These are phyloP conservation scores for Sebastes umbrosus DNA, from an alignment of 2,797 vertebrate species.

Conservation along the genomic window DNA sequence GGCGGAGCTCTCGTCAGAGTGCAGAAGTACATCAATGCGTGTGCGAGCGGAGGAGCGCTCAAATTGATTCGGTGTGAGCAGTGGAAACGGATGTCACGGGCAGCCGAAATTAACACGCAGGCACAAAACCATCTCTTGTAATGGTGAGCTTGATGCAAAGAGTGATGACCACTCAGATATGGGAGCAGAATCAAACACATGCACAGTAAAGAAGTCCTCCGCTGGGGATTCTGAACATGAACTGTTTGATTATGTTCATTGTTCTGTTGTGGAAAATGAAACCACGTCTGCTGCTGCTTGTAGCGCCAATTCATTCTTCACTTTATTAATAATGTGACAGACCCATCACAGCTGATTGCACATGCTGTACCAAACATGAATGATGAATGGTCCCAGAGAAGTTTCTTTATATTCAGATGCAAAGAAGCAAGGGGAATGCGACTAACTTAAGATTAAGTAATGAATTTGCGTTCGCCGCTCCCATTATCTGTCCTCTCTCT, in stretches of 20 bases:
- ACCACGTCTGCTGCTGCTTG: not conserved
- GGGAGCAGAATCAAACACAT: not conserved
- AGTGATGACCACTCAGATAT: not conserved
- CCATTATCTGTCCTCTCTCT: constrained; percentile 13
- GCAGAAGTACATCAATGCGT: constrained; percentile 18
- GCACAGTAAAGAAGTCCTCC: not conserved
- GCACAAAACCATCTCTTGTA: constrained; percentile 5
- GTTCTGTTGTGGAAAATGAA: not conserved
- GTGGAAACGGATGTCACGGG: constrained; percentile 1
- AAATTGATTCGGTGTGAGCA: constrained; percentile 35
- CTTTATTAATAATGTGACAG: not conserved
- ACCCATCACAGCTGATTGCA: constrained; percentile 1
- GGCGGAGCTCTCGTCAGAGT: constrained; percentile 2
- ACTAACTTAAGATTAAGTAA: not conserved
- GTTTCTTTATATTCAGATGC: not conserved
- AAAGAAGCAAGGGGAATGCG: not conserved
- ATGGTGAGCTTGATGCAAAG: not conserved
- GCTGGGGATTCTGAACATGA: not conserved
- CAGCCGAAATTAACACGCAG: constrained; percentile 11
- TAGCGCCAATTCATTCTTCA: not conserved
- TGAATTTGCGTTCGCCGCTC: not conserved
- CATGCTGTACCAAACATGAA: not conserved
- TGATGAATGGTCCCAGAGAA: not conserved
- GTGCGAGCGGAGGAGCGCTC: not conserved
- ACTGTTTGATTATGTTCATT: not conserved